Conservation (phyloP, 2,797 vertebrate species). For the Neosalanx taihuensis region DNA sequence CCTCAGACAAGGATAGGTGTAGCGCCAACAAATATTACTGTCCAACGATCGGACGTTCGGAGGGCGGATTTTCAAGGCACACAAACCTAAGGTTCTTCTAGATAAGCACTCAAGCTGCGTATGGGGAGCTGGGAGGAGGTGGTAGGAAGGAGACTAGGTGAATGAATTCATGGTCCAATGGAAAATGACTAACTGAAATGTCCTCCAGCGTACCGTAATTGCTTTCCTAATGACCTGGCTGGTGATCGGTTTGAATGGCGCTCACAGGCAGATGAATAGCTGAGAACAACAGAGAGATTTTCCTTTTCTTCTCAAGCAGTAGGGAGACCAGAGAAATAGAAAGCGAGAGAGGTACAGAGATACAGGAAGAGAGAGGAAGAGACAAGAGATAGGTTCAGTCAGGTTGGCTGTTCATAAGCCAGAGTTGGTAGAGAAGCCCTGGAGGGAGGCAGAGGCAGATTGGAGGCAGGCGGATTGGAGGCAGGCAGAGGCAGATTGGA, state of each 20-base stretch:
- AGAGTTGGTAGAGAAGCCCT: no score
- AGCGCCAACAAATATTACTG: slow-evolving; percentile 1
- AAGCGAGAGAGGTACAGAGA: no score
- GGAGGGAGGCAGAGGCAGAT: no score
- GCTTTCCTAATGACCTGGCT: slow-evolving; percentile 15
- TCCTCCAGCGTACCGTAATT: slow-evolving; percentile 28
- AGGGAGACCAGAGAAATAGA: no score
- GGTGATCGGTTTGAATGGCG: slow-evolving; percentile 15
- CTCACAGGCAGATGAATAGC: slow-evolving; percentile 21
- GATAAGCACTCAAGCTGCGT: neutral
- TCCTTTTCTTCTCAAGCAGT: no score
- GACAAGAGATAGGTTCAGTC: no score
- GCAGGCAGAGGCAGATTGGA: no score
- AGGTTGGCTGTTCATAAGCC: no score
- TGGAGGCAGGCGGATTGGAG: no score
- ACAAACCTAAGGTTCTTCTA: neutral
- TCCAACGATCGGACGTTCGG: neutral
- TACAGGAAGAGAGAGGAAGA: no score
- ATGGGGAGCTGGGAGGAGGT: neutral
- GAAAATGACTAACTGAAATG: slow-evolving; percentile 20
- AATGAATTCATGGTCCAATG: slow-evolving; percentile 8
- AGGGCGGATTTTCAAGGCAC: neutral
- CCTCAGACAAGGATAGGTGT: neutral
- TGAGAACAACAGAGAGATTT: slow-evolving; percentile 3
- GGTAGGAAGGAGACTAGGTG: neutral